Base-by-base conservation (phyloP, 2,888 invertebrate species). In the Opisthograptis luteolata region DNA sequence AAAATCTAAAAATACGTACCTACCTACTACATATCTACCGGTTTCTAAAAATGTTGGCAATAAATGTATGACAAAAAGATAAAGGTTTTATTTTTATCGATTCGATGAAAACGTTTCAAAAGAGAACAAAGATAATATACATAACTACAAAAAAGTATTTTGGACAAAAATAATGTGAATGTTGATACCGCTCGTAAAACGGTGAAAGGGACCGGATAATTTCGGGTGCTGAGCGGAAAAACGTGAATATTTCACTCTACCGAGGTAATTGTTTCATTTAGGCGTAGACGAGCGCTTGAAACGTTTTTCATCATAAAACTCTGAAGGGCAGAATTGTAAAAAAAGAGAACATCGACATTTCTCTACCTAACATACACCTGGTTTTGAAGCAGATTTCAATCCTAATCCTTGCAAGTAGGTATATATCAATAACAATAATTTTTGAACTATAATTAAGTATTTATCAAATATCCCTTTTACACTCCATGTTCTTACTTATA, bases 201-300 rank as follows among this genome's bases (percentile, higher is more conserved):
- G 70, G 70, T 73, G 44, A 76, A 79, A 70, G 68, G 64, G 65
- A 64, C 67, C 65, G 72, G 73, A 76, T 80, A 69, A 77, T 83
- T 81, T 75, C 62, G 58, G 66, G 71, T 65, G 69, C 66, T 68
- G 64, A 70, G 62, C 70, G 72, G 71, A 69, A 77, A 70, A 79
- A 69, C 63, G 68, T 62, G 64, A 72, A 77, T 73, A 68, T 72
- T 75, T 76, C 68, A 71, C 64, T 55, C 52, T 50, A 15, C 31
- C 54, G 47, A 30, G 64, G 68, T 70, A 55, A 66, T 60, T 66
- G 60, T 69, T 69, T 67, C 58, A 59, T 66, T 58, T 63, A 62
- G 58, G 51, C 46, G 58, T 43, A 62, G 60, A 66, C 62, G 62
- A 56, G 65, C 64, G 55, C 50, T 62, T 34, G n/a, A 36, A 34